Base-by-base conservation (phyloP, 2,113 vertebrate species). In the Chaetodon trifascialis region DNA sequence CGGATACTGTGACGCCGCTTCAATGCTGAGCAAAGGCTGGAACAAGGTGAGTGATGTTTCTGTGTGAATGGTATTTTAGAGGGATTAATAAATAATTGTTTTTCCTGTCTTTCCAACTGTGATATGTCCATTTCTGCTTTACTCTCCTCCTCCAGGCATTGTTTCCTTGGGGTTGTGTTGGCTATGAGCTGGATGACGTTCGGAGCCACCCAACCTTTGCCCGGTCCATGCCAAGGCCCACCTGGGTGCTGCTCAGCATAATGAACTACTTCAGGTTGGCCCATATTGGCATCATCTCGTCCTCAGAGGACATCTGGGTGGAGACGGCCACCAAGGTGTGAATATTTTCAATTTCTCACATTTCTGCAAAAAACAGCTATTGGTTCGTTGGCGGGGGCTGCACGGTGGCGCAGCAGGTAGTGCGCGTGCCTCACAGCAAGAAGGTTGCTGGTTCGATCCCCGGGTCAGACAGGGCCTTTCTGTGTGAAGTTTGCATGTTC, bases 251-350 rank as follows among this genome's bases (percentile, higher is more conserved):
- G 51, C 83, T 95, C 68, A 91, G 81, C 19, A 21, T 96, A 23
- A 88, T 96, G 89, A 92, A 52, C 4, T 91, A 95, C 88, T 96
- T 96, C 89, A 88, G 83, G 63, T 96, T 96, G 96, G 96, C 96
- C 51, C 94, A 96, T 58, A 68, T 95, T 4, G 95, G 80, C 58
- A 89, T 96, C 72, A 82, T 96, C 82, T 94, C 96, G 16, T 96
- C 96, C 1, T 88, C 84, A 5, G 94, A 96, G 44, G 95, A 95
- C 65, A 80, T 94, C 79, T 96, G 96, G 96, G 77, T 92, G 58
- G 95, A 96, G 51, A 96, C 95, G 0, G 95, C 94, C 59, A 92
- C 56, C 23, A 95, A 94, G 86, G 94, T 94, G 58, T 19, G 77
- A 38, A 59, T 76, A 15, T 49, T 69, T 44, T 38, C 19, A 1